Evolutionary conservation across 2,113 vertebrate genomes (phyloP), one percentile per base, ranked within the genome.

Genomic region (Patagioenas fasciata): DNA sequence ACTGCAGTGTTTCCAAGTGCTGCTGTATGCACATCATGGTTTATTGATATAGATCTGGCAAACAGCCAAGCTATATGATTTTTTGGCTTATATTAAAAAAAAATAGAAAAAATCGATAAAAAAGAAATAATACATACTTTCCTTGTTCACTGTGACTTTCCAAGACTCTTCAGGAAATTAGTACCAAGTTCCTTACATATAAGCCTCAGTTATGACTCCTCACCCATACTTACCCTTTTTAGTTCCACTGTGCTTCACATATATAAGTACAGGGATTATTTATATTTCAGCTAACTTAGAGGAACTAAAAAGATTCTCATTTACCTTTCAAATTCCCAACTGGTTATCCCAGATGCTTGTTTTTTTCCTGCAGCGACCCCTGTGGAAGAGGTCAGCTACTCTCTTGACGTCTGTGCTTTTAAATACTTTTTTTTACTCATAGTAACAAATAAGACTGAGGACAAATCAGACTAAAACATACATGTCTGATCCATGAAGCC

Each of bases 21-120:
- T 81, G 7, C 26, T 72, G 4, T 26, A 73, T 40, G 32, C 13
- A 54, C 18, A 58, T n/a, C 23, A 13, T 38, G 12, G 21, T 84
- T 95, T 73, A 95, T 57, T 88, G 83, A 32, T 42, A 92, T 19
- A 85, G 62, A 51, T 89, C 81, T 94, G 85, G 71, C 29, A 94
- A 91, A 79, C 28, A 57, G 60, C 13, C 57, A 78, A 70, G 8
- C 4, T 48, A 17, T 50, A 77, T 83, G 18, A 54, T 71, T 80
- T 92, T 92, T 92, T 87, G 34, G 34, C 20, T 86, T 81, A 83
- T 0, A 3, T 61, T 60, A 79, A 29, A 74, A 26, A 86, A 47
- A 4, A 56, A 7, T 69, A 48, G 3, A 5, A 24, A 40, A 14
- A 73, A 40, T 40, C 13, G 40, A 40, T 40, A 51, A 18, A 10